Percentiles rank a stretch among this genome's conserved stretches.
phyloP scores from a whole-genome alignment of 1,140 invertebrate genomes.

The Neodiprion virginianus region DNA sequence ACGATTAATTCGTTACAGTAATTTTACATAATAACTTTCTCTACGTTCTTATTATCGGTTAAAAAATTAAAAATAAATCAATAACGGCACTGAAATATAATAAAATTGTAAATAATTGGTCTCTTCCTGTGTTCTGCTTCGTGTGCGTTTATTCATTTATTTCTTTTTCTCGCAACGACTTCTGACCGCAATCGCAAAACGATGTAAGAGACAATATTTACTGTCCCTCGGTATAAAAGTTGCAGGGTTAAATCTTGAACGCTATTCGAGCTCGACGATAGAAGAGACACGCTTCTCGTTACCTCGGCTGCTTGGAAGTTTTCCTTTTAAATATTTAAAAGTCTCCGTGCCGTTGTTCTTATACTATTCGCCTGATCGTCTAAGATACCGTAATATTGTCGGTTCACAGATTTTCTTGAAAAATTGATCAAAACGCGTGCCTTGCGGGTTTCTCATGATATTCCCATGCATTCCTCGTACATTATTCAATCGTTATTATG shows the following conservation, averaged over 20 bases:
- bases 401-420: neutral
- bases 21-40: no score
- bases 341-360: neutral
- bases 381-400: no score
- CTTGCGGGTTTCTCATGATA: no score
- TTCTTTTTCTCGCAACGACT: neutral
- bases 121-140: no score
- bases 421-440: neutral
- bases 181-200: neutral
- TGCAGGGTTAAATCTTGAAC: neutral
- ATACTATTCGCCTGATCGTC: no score
- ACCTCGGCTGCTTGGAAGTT: neutral
- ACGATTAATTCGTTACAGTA: no score
- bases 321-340: neutral
- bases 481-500: no score
- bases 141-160: neutral
- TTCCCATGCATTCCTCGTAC: no score
- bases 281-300: slow-evolving; percentile 1
- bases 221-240: neutral
- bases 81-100: no score
- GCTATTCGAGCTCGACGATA: neutral
- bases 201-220: neutral
- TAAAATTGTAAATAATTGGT: no score
- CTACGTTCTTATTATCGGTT: no score
- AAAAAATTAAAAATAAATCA: no score